Evolutionary conservation across 2,888 invertebrate species (phyloP), one percentile per base, ranked within the genome.

Genomic region (Arrhopalites spinosus): DNA sequence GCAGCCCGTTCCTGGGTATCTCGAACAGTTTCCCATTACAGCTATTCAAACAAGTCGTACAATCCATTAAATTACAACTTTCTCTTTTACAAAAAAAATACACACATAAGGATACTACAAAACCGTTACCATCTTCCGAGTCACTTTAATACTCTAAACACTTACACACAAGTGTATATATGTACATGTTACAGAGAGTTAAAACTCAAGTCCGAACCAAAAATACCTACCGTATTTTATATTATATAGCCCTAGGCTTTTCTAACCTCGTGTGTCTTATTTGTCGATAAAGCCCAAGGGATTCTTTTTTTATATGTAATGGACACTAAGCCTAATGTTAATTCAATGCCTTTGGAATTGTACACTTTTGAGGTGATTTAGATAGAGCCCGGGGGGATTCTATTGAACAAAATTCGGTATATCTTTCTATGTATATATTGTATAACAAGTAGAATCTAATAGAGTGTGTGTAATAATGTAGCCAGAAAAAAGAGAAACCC

Each of bases 1-100:
- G 88, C 94, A 94, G 88, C 93, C 93, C 85, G 93, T 90, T 87
- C 91, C 91, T 89, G 83, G 81, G 74, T 83, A 81, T 67, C 81
- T 76, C 78, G 81, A 80, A 78, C 81, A 82, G 77, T 81, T 81
- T 53, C 81, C 81, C 83, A 83, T 81, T 74, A 81, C 80, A 61
- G 83, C 83, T 83, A 74, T 66, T 59, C 71, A 66, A 76, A 69
- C 68, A 74, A 74, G 69, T 66, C 70, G 43, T 75, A 43, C 66
- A 56, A 53, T 73, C 63, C 66, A 73, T 67, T 73, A 66, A 27
- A 73, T 61, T 73, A 67, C 50, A 73, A n/a, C n/a, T n/a, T n/a
- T n/a, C n/a, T 13, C 53, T 13, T 53, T 20, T 53, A 53, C 53
- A 13, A 45, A 53, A n/a, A 53, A 17, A 13, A 20, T 20, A 2